phyloP scores from a whole-genome alignment of 2,888 invertebrate genomes.

The Leptogaster cylindrica region DNA sequence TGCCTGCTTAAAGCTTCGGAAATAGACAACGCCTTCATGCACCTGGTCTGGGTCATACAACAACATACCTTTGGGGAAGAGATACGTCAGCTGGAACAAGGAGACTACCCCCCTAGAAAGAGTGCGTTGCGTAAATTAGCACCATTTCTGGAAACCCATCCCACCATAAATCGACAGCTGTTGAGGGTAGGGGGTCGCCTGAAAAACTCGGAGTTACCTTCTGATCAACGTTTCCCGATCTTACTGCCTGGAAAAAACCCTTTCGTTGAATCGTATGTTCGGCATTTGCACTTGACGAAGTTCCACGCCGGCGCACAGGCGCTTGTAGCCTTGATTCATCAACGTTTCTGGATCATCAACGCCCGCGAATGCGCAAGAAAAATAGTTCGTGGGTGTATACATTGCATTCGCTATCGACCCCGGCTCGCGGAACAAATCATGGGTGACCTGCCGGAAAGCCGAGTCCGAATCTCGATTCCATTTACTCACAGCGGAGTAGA shows the following conservation, averaged over 20 bases:
- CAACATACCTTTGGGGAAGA: not conserved
- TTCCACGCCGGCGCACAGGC: constrained; percentile 40
- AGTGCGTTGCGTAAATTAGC: constrained; percentile 1
- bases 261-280: constrained; percentile 2
- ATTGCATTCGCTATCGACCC: constrained; percentile 35
- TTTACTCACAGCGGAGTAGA: constrained; percentile 46
- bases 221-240: constrained; percentile 48
- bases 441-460: constrained; percentile 42
- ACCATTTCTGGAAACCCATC: constrained; percentile 39
- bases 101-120: not conserved
- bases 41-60: not conserved
- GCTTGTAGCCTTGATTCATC: constrained; percentile 9
- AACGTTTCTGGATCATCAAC: constrained; percentile 39
- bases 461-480: constrained; percentile 38
- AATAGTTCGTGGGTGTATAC: constrained; percentile 30
- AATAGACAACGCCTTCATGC: not conserved
- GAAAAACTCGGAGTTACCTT: constrained; percentile 44
- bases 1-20: no score
- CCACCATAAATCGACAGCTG: not conserved
- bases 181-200: constrained; percentile 44
- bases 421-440: constrained; percentile 46
- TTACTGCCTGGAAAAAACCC: constrained; percentile 47
- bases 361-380: constrained; percentile 34
- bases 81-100: not conserved
- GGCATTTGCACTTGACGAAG: constrained; percentile 24